Conservation (phyloP, 64 coral and sea anemone genomes). For the Acropora yongei region DNA sequence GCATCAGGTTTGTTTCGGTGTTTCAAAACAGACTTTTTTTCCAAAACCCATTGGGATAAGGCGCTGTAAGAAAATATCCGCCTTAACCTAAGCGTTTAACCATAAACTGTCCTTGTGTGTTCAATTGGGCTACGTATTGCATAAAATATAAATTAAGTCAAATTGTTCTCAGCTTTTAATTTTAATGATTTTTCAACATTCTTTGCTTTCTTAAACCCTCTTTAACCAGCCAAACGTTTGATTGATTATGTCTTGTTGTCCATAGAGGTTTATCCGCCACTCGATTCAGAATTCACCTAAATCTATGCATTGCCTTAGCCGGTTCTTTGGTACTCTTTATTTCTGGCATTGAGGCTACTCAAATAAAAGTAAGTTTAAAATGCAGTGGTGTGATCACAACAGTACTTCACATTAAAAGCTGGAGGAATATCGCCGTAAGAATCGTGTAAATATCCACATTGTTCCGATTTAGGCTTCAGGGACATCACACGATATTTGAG, state of each 20-base stretch:
- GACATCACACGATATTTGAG: too few relatives aligned
- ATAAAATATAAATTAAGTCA: too few relatives aligned
- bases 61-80: not conserved
- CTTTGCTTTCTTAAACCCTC: too few relatives aligned
- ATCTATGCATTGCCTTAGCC: conserved; percentile 19
- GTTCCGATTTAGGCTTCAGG: too few relatives aligned
- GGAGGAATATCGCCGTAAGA: too few relatives aligned
- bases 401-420: not conserved
- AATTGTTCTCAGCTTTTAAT: too few relatives aligned
- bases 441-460: too few relatives aligned
- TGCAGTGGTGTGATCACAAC: not conserved
- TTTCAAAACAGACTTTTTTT: not conserved
- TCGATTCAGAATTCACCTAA: conserved; percentile 29
- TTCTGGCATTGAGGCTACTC: conserved; percentile 9
- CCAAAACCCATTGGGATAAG: not conserved
- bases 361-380: conserved; percentile 3
- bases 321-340: conserved; percentile 12
- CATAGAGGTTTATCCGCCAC: conserved; percentile 4
- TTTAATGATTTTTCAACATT: too few relatives aligned
- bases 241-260: not conserved
- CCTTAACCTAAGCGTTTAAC: too few relatives aligned
- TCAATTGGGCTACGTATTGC: too few relatives aligned
- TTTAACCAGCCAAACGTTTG: not conserved
- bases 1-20: not conserved
- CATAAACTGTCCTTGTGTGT: too few relatives aligned